Evolutionary conservation across 2,113 vertebrate genomes (phyloP).

Genomic region (Anthoscopus minutus): DNA sequence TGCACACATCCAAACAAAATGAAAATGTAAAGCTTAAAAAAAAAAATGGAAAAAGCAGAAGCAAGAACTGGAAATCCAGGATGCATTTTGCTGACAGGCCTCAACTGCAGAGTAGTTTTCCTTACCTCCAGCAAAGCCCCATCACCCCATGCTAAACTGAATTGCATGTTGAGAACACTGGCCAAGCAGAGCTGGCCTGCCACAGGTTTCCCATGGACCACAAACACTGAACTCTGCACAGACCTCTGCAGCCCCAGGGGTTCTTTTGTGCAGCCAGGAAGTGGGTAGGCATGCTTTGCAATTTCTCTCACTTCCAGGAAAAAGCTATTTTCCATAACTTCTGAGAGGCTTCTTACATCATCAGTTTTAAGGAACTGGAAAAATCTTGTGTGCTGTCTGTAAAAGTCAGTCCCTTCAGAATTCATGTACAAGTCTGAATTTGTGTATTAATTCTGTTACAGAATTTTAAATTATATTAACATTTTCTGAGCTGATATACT

Average conservation of each 20-base stretch:
- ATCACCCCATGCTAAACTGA: background rate
- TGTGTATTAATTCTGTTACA: background rate
- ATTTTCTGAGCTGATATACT: background rate
- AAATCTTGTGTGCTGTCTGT: background rate
- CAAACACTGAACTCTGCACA: background rate
- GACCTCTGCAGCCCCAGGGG: background rate
- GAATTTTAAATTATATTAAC: background rate
- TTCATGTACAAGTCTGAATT: background rate
- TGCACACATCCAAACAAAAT: background rate
- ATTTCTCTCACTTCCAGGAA: background rate
- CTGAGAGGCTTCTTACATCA: background rate
- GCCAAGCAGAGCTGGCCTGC: background rate
- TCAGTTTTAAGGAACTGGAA: background rate
- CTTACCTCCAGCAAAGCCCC: background rate
- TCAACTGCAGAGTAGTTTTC: background rate
- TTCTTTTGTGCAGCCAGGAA: background rate
- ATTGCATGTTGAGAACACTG: fast-evolving
- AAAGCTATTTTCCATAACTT: background rate
- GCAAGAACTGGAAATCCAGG: background rate
- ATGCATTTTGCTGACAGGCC: background rate
- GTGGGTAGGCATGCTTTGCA: background rate
- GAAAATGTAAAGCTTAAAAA: background rate
- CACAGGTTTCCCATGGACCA: background rate
- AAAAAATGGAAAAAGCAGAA: background rate
- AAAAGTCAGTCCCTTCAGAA: background rate